These are phyloP conservation scores for Dynastes tityus DNA, from an alignment of 2,888 invertebrate species.

Conservation along the genomic window DNA sequence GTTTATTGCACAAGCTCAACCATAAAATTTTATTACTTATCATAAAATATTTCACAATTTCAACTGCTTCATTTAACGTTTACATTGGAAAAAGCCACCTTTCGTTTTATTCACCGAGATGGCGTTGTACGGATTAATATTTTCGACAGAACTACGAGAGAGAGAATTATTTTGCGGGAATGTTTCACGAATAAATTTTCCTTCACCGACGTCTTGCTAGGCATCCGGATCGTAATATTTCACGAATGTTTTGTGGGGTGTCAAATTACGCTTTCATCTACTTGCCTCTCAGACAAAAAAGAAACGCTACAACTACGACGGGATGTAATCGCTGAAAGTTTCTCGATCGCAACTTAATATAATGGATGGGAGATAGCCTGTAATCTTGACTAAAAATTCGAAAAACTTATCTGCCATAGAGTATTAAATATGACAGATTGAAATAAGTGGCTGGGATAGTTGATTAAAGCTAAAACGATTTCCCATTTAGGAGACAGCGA, in stretches of 20 bases:
- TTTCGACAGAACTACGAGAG: neutral
- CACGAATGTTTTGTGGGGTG: slow-evolving; percentile 26
- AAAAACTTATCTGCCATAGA: neutral
- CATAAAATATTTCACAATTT: neutral
- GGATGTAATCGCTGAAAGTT: slow-evolving; percentile 21
- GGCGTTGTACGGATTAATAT: slow-evolving; percentile 4
- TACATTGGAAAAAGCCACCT: neutral
- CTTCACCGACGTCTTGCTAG: slow-evolving; percentile 1
- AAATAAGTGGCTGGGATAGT: neutral
- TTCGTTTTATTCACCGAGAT: neutral
- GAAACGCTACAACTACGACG: neutral
- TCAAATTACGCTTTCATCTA: slow-evolving; percentile 37
- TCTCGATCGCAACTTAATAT: slow-evolving; percentile 1
- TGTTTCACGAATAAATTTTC: slow-evolving; percentile 32
- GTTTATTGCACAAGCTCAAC: neutral
- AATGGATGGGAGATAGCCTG: slow-evolving; percentile 1
- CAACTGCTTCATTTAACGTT: slow-evolving; percentile 9
- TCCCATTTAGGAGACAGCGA: too few species aligned
- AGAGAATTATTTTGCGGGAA: neutral
- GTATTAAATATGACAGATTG: neutral
- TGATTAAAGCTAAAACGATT: too few species aligned
- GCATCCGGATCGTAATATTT: slow-evolving; percentile 22
- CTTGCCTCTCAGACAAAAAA: neutral
- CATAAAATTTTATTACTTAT: neutral
- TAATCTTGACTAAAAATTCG: slow-evolving; percentile 8